Evolutionary conservation across 2,888 invertebrate genomes (phyloP).

Genomic region (Lamproptera curius): DNA sequence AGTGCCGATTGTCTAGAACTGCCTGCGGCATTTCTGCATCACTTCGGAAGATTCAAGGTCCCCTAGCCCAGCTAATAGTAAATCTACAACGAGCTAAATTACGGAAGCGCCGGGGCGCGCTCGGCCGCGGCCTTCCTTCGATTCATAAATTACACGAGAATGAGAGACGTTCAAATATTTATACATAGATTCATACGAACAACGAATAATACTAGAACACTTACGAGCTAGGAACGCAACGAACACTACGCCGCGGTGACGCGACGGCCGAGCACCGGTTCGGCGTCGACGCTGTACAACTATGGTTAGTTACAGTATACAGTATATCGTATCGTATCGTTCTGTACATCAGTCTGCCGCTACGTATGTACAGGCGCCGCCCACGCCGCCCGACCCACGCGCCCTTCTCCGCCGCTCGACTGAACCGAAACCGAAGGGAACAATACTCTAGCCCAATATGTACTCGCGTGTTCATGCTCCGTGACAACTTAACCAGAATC

Average conservation of each 20-base stretch:
- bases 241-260: slow-evolving; percentile 60
- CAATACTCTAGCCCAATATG: slow-evolving; percentile 11
- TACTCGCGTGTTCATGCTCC: slow-evolving; percentile 3
- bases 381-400: slow-evolving; percentile 32
- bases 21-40: slow-evolving; percentile 68
- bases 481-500: slow-evolving; percentile 36
- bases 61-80: slow-evolving; percentile 78
- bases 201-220: slow-evolving; percentile 78
- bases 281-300: slow-evolving; percentile 68
- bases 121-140: slow-evolving; percentile 61
- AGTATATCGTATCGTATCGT: slow-evolving; percentile 57
- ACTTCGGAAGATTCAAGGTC: slow-evolving; percentile 74
- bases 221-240: slow-evolving; percentile 65
- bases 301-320: slow-evolving; percentile 58
- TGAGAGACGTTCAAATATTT: slow-evolving; percentile 77
- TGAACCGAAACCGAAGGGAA: slow-evolving; percentile 60
- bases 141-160: slow-evolving; percentile 76
- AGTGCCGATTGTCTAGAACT: slow-evolving; percentile 78
- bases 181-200: slow-evolving; percentile 78
- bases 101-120: slow-evolving; percentile 58
- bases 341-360: slow-evolving; percentile 73
- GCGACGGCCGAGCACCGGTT: slow-evolving; percentile 63
- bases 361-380: slow-evolving; percentile 57
- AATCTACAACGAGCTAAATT: slow-evolving; percentile 75
- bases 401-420: slow-evolving; percentile 20